Conservation (phyloP, 2,113 vertebrate species). For the Fulmarus glacialis region DNA sequence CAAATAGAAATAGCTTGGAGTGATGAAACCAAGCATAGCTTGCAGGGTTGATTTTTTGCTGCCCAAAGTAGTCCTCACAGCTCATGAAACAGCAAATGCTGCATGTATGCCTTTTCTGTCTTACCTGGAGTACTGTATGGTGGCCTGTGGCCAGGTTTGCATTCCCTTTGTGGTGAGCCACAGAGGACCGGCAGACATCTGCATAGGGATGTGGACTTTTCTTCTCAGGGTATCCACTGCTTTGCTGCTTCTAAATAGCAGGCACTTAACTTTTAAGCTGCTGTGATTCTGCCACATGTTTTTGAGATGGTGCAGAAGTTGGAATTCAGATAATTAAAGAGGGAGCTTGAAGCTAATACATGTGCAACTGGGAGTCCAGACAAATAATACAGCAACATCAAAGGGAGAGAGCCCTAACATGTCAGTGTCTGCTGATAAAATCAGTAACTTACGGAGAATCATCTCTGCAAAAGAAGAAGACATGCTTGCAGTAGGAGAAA, state of each 20-base stretch:
- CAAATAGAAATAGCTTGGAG: neutral
- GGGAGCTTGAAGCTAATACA: neutral
- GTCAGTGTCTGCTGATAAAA: constrained; percentile 21
- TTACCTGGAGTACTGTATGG: neutral
- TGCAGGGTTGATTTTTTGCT: neutral
- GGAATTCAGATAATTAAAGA: constrained; percentile 26
- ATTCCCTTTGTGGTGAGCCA: neutral
- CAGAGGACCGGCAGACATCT: neutral
- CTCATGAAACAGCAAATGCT: neutral
- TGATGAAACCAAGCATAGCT: neutral
- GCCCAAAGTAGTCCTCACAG: neutral
- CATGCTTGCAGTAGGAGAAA: neutral
- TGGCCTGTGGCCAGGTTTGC: neutral
- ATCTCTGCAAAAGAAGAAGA: neutral
- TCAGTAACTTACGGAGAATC: neutral
- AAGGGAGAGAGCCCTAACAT: constrained; percentile 1
- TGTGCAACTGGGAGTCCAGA: constrained; percentile 14
- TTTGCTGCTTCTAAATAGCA: neutral
- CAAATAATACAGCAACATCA: neutral
- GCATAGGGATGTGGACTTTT: neutral
- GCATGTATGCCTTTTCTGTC: neutral
- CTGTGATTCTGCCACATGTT: neutral
- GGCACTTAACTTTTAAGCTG: neutral
- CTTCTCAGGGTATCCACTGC: neutral
- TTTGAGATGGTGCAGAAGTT: neutral